A percentile compares a stretch with the other conserved stretches of the same genome.
Evolutionary conservation across 2,797 vertebrate species (phyloP).

Genomic region (Sebastes melanostomus): DNA sequence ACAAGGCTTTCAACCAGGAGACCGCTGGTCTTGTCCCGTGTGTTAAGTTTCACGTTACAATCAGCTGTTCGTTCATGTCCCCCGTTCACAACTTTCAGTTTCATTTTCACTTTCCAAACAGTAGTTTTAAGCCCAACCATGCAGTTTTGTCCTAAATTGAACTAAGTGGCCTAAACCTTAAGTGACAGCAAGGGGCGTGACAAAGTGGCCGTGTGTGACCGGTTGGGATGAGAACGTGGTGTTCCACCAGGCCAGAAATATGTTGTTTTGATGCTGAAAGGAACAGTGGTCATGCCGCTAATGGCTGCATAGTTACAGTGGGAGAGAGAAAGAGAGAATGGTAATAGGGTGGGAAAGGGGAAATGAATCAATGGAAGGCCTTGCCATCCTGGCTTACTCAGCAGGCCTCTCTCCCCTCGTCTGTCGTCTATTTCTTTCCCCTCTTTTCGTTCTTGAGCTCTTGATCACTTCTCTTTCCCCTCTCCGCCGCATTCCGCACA

Average conservation of each 20-base stretch:
- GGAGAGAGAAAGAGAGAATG: conserved; percentile 30
- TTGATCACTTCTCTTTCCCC: conserved; percentile 84
- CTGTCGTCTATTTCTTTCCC: conserved; percentile 64
- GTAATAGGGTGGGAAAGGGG: conserved; percentile 58
- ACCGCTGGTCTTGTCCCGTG: too few relatives aligned
- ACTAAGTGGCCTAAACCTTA: too few relatives aligned
- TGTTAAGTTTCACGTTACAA: too few relatives aligned
- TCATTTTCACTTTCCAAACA: too few relatives aligned
- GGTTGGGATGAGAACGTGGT: too few relatives aligned
- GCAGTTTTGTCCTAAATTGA: too few relatives aligned
- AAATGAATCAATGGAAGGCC: conserved; percentile 70
- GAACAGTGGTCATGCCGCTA: not conserved
- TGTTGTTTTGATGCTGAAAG: conserved; percentile 7
- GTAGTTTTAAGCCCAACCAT: too few relatives aligned
- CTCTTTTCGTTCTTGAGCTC: conserved; percentile 67
- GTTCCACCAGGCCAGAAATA: not conserved
- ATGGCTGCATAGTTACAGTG: conserved; percentile 9
- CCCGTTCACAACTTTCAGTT: too few relatives aligned
- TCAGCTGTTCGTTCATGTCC: too few relatives aligned
- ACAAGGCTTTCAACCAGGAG: too few relatives aligned
- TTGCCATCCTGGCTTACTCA: conserved; percentile 70
- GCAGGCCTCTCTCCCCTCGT: conserved; percentile 63
- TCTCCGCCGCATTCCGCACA: conserved; percentile 87
- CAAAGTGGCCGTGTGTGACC: too few relatives aligned
- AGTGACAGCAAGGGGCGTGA: too few relatives aligned